Base-by-base conservation (phyloP, 2,797 vertebrate species). In the Premnoplex brunnescens region DNA sequence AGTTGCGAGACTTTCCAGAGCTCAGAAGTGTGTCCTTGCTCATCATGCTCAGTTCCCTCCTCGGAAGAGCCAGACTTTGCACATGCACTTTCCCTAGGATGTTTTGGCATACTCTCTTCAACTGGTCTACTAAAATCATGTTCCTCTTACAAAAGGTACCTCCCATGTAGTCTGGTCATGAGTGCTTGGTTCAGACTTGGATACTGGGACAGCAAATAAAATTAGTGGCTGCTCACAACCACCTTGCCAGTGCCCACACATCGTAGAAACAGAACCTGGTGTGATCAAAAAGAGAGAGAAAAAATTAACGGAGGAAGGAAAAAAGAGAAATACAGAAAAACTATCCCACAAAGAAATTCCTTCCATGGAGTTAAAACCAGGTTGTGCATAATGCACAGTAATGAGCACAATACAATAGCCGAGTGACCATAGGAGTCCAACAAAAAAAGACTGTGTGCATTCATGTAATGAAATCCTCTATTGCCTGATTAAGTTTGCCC, bases 401-500 rank as follows among this genome's bases (percentile, higher is more conserved):
- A 52, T 51, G 36, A 79, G 43, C 32, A 63, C 20, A 52, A 12
- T 46, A 69, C 36, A 26, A 59, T 52, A 73, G 22, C 22, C 26
- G 51, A 91, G 51, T 55, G 58, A 66, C 1, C 2, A 32, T 18
- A 77, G 36, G 26, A 16, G 30, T 52, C n/a, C 59, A 76, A 73
- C n/a, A 91, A 59, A 85, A 95, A 91, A 87, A 79, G 11, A 34
- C 59, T 95, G 63, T 67, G 36, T 71, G 41, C 64, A 60, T 77
- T 94, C 84, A 71, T 73, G 55, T 85, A 84, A 79, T 63, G 56
- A 92, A 89, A 95, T 44, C 64, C 52, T 46, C 18, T 67, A 46
- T 64, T 81, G 60, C 74, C 67, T 92, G 89, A 91, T 87, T 89
- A 95, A 92, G 48, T 93, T 85, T 95, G 44, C 34, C 56, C 62